Base-by-base conservation (phyloP, 2,888 invertebrate genomes). In the Drosophila prolongata region DNA sequence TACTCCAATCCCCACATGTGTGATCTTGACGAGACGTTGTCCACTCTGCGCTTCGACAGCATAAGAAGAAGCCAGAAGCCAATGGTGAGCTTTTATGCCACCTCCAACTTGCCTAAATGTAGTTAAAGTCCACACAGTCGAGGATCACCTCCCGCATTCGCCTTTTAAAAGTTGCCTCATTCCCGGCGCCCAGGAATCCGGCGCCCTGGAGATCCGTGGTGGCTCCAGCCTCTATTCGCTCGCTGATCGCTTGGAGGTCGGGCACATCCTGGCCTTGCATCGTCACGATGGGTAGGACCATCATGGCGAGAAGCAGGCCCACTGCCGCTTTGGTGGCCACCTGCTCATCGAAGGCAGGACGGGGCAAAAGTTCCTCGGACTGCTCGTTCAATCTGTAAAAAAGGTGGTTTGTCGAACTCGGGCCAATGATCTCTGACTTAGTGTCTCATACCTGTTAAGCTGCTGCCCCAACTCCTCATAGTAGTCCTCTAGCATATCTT, bases 221-320 rank as follows among this genome's bases (percentile, higher is more conserved):
- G 42, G 80, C 78, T 0, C 90, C 89, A 1, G 77, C 78, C n/a
- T 88, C 84, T 4, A 90, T 73, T 50, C 77, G 69, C 14, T 80
- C 88, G 61, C 90, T 90, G 1, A 91, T 59, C 6, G 80, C 84
- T 64, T 91, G 90, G 34, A 92, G 68, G 58, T 91, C 90, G 9
- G 90, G 90, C 13, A 81, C 79, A 68, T 91, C 89, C 57, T 89
- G 88, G 11, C 80, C 68, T 67, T 85, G 76, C 19, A 79, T 79
- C 8, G 89, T 89, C 27, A 89, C 77, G n/a, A 90, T 85, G 3
- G 91, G 91, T 14, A 91, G 62, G 3, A 90, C 71, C 82, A 91
- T 87, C 76, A 90, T 86, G 47, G 89, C 90, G 50, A 91, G 77
- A 0, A 90, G 50, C 40, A 92, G 40, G 3, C 91, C 91, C 60